These are phyloP conservation scores for Neogobius melanostomus DNA, from an alignment of 2,113 vertebrate species.

Conservation along the genomic window DNA sequence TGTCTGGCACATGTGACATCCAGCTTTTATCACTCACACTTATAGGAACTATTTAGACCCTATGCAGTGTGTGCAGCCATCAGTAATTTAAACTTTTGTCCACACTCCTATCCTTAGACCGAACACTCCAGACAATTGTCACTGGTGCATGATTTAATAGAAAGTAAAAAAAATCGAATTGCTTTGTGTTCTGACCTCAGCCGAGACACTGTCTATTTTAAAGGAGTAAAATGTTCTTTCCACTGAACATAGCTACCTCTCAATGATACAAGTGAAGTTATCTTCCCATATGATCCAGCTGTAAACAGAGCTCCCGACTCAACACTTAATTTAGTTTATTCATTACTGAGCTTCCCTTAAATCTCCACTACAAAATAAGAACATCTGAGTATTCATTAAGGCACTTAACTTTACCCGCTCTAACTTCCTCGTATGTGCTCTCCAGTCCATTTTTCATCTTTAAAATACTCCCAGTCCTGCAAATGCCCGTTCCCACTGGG, in stretches of 20 bases:
- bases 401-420: neutral
- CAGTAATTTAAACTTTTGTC: neutral
- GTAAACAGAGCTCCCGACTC: too few species aligned
- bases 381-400: neutral
- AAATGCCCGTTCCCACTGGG: slow-evolving; percentile 29
- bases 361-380: neutral
- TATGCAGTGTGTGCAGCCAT: neutral
- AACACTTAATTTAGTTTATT: too few species aligned
- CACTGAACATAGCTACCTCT: too few species aligned
- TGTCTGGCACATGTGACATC: slow-evolving; percentile 10
- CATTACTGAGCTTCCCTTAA: too few species aligned
- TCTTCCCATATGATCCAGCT: too few species aligned
- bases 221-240: neutral
- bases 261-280: too few species aligned
- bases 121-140: neutral
- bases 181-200: too few species aligned
- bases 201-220: too few species aligned
- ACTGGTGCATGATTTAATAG: too few species aligned
- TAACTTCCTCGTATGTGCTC: neutral
- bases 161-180: too few species aligned
- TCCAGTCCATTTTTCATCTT: slow-evolving; percentile 47
- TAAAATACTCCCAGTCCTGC: slow-evolving; percentile 42
- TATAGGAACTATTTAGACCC: neutral
- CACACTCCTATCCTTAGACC: neutral
- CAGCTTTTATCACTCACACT: slow-evolving; percentile 14